Conservation (phyloP, 2,888 invertebrate genomes). For the Mimachlamys varia region DNA sequence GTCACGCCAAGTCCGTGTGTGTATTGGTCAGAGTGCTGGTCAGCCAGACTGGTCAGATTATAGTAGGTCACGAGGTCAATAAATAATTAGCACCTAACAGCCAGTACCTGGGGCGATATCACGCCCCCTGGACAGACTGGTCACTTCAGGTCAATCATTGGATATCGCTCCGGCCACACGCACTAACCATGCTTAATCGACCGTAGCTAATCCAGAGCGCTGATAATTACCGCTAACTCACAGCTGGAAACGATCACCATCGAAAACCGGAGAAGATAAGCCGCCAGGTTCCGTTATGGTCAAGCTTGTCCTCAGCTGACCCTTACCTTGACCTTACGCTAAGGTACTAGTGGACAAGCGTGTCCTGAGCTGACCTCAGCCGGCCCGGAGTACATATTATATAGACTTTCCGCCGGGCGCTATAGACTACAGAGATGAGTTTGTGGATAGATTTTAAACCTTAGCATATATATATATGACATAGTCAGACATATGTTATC, state of each 20-base stretch:
- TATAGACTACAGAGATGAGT: background rate
- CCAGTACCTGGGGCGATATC: background rate
- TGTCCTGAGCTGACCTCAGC: conserved; percentile 1
- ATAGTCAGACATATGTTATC: background rate
- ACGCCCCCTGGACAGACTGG: background rate
- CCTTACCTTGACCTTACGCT: conserved; percentile 27
- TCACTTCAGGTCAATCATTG: background rate
- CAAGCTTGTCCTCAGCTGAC: conserved; percentile 28
- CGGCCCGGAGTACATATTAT: background rate
- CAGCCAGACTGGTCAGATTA: background rate
- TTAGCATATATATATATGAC: background rate
- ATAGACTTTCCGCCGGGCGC: background rate
- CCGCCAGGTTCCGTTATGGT: conserved; percentile 9
- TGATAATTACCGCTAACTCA: background rate
- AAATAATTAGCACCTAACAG: conserved; percentile 24
- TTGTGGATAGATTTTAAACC: background rate
- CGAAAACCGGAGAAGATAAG: background rate
- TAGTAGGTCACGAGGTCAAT: conserved; percentile 2
- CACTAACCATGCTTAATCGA: background rate
- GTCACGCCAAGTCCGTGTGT: background rate
- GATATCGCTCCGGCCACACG: background rate
- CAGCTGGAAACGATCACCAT: background rate
- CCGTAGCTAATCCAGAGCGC: background rate
- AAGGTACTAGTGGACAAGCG: background rate
- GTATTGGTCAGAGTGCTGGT: background rate